Evolutionary conservation across 2,113 vertebrate genomes (phyloP).

Genomic region (Camelus dromedarius): DNA sequence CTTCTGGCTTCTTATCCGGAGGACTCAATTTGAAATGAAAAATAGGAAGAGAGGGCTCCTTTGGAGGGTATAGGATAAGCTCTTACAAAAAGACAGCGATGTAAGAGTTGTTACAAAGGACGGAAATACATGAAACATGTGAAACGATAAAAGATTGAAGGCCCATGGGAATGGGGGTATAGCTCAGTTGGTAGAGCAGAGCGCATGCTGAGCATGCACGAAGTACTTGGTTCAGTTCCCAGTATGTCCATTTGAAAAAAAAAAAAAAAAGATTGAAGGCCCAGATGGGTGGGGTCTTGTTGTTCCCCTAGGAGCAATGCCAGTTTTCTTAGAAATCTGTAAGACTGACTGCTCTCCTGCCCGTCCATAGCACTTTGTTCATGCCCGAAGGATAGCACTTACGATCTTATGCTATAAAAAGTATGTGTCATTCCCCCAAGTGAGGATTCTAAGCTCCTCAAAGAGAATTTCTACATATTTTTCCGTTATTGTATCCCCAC

Average conservation of each 20-base stretch:
- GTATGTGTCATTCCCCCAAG: not conserved
- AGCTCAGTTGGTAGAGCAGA: no score
- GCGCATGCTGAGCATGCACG: no score
- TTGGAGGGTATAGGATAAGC: not conserved
- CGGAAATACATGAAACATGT: not conserved
- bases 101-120: not conserved
- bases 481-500: not conserved
- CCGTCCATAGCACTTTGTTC: not conserved
- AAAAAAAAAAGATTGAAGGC: not conserved
- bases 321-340: not conserved
- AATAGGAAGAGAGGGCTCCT: not conserved
- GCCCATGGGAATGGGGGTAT: no score
- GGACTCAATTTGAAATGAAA: not conserved
- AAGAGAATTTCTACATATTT: not conserved
- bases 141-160: not conserved
- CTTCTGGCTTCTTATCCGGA: constrained; percentile 30
- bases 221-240: no score
- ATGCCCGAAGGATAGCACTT: not conserved
- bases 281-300: not conserved
- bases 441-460: not conserved
- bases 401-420: not conserved
- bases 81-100: not conserved
- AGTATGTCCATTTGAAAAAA: no score
- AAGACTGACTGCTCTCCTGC: not conserved
- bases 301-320: not conserved